Base-by-base conservation (phyloP, 2,113 vertebrate genomes). In the Corythornis madagascariensis region DNA sequence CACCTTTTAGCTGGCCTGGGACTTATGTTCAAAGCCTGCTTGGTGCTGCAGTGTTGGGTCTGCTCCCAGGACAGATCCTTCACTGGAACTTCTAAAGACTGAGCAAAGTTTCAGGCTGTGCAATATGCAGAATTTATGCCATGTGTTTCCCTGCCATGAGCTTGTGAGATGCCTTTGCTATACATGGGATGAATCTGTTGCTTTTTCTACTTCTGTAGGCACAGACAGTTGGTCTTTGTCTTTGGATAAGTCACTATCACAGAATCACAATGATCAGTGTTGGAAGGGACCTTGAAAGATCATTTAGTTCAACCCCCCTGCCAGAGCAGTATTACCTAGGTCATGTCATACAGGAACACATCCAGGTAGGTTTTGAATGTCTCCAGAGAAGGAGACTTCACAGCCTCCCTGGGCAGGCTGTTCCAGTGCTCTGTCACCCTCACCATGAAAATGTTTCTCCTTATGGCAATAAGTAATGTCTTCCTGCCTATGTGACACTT, bases 31-130 rank as follows among this genome's bases (percentile, higher is more conserved):
- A 13, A 11, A 3, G 16, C 35, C 25, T 50, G 9, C 28, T 24
- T 60, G 25, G 6, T 40, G 59, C 53, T 26, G 59, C 0, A 0
- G 4, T 9, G 11, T 8, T 24, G 60, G 16, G 6, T 38, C 52
- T 0, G 1, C 52, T 38, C 25, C 22, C 0, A 0, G 6, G n/a
- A 4, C 28, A 60, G 16, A 60, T 16, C 10, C 6, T 25, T 52
- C 43, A 9, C 26, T 5, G 7, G 33, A 31, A 40, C 22, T 16
- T 77, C 9, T 28, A 17, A 15, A 67, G 55, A 48, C 35, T 63
- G 11, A 22, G 28, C 29, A 15, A 13, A 52, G 55, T 15, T 17
- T 24, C 3, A 1, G 14, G 48, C 28, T 33, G 11, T 5, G 25
- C 21, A 42, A 28, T 2, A 1, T 24, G 9, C 25, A 5, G 38